Conservation (phyloP, 2,888 invertebrate species). For the Alviniconcha strummeri region DNA sequence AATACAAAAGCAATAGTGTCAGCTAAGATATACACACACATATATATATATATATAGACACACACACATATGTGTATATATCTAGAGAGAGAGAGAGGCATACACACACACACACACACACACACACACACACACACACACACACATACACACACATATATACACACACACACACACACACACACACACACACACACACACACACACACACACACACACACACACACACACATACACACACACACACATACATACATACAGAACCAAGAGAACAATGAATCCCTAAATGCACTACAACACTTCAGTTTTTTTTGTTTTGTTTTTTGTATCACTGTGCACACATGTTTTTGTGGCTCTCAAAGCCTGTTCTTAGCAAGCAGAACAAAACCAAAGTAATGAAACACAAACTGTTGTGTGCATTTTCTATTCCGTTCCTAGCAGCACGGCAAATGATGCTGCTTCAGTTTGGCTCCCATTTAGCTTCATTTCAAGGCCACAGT, state of each 20-base stretch:
- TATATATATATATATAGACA: constrained; percentile 20
- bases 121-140: constrained; percentile 6
- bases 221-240: background rate
- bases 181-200: constrained; percentile 21
- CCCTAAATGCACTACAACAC: no score
- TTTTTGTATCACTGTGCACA: no score
- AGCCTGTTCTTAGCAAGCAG: no score
- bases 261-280: background rate
- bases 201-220: constrained; percentile 8
- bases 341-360: no score
- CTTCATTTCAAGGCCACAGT: no score
- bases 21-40: background rate
- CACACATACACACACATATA: background rate
- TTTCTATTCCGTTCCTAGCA: no score
- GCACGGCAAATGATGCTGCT: no score
- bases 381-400: no score
- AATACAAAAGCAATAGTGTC: no score
- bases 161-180: background rate
- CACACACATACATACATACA: background rate
- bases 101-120: background rate
- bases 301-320: no score
- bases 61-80: constrained; percentile 7
- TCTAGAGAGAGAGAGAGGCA: background rate
- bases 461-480: no score
- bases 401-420: no score